A percentile compares a stretch with the other conserved stretches of the same genome.
Conservation (phyloP, 2,113 vertebrate species). For the Oenanthe melanoleuca region DNA sequence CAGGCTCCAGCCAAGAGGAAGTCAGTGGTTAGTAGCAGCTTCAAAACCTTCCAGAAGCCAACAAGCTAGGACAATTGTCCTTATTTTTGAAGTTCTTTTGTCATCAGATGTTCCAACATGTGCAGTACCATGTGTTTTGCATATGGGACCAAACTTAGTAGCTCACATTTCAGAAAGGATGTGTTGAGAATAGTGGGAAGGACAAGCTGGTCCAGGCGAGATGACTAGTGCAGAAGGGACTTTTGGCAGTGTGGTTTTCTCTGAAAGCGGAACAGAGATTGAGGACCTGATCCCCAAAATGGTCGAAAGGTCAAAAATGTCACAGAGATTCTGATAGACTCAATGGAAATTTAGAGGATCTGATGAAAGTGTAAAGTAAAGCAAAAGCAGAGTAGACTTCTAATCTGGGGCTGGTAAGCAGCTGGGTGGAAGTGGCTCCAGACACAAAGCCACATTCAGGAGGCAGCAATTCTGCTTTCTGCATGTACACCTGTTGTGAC, state of each 20-base stretch:
- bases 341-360: background rate
- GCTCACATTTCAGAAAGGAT: background rate
- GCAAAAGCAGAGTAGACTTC: background rate
- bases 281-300: background rate
- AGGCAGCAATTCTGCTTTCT: background rate
- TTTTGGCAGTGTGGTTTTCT: background rate
- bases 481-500: background rate
- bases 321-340: background rate
- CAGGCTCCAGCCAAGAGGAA: conserved; percentile 52
- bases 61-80: background rate
- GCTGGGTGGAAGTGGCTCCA: background rate
- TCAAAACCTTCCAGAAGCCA: background rate
- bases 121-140: background rate
- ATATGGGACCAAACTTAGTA: background rate
- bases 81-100: conserved; percentile 5
- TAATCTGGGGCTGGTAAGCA: background rate
- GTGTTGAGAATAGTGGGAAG: background rate
- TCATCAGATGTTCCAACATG: background rate
- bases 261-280: background rate
- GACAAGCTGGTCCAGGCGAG: accelerated
- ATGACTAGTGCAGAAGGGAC: background rate
- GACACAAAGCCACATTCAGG: background rate
- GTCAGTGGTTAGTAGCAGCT: background rate
- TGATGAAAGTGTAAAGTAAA: background rate
- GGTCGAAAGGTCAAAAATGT: background rate